These are phyloP conservation scores for Tapera naevia DNA, from an alignment of 2,797 vertebrate genomes.

Conservation along the genomic window DNA sequence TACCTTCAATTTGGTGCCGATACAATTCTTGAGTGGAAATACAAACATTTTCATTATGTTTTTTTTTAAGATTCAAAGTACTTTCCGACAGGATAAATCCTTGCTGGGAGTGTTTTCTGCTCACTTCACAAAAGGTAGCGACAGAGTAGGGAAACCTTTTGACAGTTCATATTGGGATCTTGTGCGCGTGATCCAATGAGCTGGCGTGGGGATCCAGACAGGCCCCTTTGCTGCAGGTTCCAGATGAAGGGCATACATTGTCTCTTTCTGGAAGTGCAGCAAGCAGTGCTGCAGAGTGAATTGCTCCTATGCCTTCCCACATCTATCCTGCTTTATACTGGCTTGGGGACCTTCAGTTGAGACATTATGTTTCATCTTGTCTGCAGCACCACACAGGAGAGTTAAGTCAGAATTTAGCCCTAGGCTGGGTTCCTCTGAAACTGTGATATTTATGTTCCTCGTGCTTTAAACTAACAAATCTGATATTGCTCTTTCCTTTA, in stretches of 20 bases:
- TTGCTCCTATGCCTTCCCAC: conserved; percentile 40
- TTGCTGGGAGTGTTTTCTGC: conserved; percentile 20
- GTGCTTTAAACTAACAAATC: conserved; percentile 28
- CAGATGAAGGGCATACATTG: neutral
- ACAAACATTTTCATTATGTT: conserved; percentile 23
- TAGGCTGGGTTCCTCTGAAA: conserved; percentile 43
- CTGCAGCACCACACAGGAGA: conserved; percentile 48
- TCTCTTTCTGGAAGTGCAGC: conserved; percentile 2
- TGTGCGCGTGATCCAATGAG: neutral
- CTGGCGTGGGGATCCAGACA: neutral
- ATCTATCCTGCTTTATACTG: conserved; percentile 24
- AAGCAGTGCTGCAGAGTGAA: conserved; percentile 22
- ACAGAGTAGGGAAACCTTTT: neutral
- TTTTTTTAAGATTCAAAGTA: conserved; percentile 28
- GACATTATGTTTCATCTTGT: conserved; percentile 28
- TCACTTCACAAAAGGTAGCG: neutral
- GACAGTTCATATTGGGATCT: neutral
- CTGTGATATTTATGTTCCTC: conserved; percentile 4
- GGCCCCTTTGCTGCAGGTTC: neutral
- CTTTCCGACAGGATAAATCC: conserved; percentile 9
- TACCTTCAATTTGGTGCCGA: conserved; percentile 33
- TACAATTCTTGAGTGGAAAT: conserved; percentile 27
- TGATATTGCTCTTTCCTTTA: conserved; percentile 35
- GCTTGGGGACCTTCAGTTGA: conserved; percentile 9
- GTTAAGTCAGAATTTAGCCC: conserved; percentile 48